Base-by-base conservation (phyloP, 92 coral and sea anemone genomes). In the Zoanthus solanderi region DNA sequence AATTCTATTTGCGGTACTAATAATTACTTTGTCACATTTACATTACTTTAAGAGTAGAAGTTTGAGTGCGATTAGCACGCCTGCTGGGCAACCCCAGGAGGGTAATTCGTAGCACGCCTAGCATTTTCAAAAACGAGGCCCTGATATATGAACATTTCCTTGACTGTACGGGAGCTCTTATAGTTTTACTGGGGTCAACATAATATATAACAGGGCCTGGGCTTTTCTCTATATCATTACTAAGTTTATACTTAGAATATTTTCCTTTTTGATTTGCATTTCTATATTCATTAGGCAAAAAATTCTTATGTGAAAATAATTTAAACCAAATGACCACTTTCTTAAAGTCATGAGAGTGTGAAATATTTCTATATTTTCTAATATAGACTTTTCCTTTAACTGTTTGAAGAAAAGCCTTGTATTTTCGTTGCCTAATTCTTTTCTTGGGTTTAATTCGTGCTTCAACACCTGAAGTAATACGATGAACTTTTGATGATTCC, bases 401-500 rank as follows among this genome's bases (percentile, higher is more conserved):
- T 61, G 68, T 61, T 61, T 61, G 32, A 61, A 61, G 68, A 61
- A 61, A 61, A 61, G 29, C 68, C 28, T 61, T 61, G 66, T 14
- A 60, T 60, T 60, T 60, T 60, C 66, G 66, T 60, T 60, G 66
- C 66, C 66, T 60, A 60, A 60, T 60, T 60, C 66, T 60, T 60
- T 60, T 60, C 23, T 60, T 60, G 18, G 66, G 66, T 60, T 60
- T 60, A 60, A 60, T 60, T 60, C 66, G 66, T 60, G 66, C 66
- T 75, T 75, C 45, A 18, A 46, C 32, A 12, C 30, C 28, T 34
- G 23, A 69, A 15, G 78, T 71, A 78, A 76, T 63, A 78, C 86
- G 46, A 66, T 78, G 69, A 57, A 87, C 80, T 87, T 87, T 87
- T 2, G 90, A 87, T 34, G 90, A 87, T 72, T 78, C 71, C 68